Evolutionary conservation across 1,140 invertebrate species (phyloP).

Genomic region (Rhysida immarginata): DNA sequence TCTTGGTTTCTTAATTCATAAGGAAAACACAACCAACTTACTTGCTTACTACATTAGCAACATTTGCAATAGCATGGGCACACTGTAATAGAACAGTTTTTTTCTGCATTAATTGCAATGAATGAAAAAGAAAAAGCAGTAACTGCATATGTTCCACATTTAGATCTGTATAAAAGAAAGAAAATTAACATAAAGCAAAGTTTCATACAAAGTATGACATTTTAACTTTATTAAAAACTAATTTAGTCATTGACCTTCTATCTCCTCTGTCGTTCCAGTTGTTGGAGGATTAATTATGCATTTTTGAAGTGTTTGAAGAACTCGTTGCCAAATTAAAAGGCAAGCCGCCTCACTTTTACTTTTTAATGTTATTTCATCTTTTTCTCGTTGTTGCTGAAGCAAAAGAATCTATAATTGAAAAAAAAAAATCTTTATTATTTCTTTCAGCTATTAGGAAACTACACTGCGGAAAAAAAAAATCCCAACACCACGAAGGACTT

Average conservation of each 20-base stretch:
- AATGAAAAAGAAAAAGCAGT: constrained; percentile 84
- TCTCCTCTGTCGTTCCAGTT: constrained; percentile 8
- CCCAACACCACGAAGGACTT: no score
- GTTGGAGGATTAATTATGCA: constrained; percentile 38
- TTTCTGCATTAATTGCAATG: constrained; percentile 87
- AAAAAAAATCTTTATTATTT: not conserved
- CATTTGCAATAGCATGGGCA: constrained; percentile 27
- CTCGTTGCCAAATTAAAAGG: constrained; percentile 74
- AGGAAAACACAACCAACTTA: constrained; percentile 9
- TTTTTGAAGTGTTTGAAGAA: constrained; percentile 70
- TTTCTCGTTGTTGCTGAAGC: constrained; percentile 63
- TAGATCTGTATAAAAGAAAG: constrained; percentile 46
- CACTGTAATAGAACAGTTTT: constrained; percentile 68
- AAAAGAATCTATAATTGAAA: constrained; percentile 28
- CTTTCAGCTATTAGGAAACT: no score
- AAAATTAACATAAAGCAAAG: no score
- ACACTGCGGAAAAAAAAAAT: no score
- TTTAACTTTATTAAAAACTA: no score
- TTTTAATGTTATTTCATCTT: constrained; percentile 28
- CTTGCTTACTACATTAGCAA: constrained; percentile 14
- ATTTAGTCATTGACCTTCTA: not conserved
- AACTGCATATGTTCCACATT: constrained; percentile 93
- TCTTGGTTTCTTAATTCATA: not conserved
- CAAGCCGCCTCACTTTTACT: constrained; percentile 52
- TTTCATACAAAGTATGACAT: no score